These are phyloP conservation scores for Lutjanus erythropterus DNA, from an alignment of 2,113 vertebrate species.

Conservation along the genomic window DNA sequence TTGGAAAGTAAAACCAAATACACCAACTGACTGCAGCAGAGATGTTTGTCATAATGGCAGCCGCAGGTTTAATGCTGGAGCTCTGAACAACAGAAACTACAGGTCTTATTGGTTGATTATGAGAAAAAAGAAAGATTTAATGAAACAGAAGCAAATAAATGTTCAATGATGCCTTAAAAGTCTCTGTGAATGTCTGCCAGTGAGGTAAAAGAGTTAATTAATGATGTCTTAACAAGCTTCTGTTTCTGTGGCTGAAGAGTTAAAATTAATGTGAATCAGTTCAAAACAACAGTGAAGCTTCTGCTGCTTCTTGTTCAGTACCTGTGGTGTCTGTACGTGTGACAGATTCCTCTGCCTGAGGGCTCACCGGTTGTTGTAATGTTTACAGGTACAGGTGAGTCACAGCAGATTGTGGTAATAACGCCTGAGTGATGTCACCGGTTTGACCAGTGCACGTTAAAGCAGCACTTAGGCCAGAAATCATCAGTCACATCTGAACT, in stretches of 20 bases:
- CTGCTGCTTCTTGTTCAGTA: background rate
- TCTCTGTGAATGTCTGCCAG: background rate
- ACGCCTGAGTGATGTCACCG: background rate
- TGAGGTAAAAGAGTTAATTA: no score
- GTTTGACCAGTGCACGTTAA: background rate
- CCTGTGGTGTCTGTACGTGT: background rate
- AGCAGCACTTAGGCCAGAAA: background rate
- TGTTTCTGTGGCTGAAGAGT: background rate
- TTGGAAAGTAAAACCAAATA: constrained; percentile 20
- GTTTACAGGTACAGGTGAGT: constrained; percentile 2
- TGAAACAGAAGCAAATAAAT: background rate
- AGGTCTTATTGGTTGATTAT: background rate
- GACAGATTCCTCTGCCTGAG: background rate
- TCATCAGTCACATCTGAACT: background rate
- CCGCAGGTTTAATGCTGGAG: background rate
- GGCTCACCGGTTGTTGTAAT: background rate
- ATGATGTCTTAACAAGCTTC: background rate
- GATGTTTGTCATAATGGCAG: background rate
- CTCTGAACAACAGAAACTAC: background rate
- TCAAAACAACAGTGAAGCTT: background rate
- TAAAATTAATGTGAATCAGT: constrained; percentile 2
- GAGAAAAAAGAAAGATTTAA: background rate
- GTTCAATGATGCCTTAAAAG: background rate
- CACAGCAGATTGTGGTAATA: background rate
- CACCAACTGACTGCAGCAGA: background rate